Conservation (phyloP, 2,797 vertebrate genomes). For the Urocyon cinereoargenteus region DNA sequence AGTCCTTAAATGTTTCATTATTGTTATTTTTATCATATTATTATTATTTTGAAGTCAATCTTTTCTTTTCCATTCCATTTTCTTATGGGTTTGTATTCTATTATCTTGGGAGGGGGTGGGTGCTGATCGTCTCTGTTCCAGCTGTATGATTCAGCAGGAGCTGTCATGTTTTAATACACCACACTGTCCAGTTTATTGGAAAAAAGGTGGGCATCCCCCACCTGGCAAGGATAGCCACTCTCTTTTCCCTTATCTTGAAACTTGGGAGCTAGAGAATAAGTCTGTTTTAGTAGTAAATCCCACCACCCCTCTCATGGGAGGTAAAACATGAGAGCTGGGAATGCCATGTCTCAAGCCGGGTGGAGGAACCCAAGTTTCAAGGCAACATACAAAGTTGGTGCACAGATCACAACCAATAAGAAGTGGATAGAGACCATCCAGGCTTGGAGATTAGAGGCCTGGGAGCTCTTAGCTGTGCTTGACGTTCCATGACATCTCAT, state of each 20-base stretch:
- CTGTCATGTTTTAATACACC: neutral
- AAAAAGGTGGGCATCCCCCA: neutral
- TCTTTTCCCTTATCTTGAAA: neutral
- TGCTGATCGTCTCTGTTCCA: no score
- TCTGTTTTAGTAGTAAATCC: neutral
- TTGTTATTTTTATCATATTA: neutral
- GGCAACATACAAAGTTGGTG: neutral
- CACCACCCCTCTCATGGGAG: neutral
- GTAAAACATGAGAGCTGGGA: neutral
- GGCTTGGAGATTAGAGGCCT: neutral
- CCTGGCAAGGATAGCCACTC: neutral
- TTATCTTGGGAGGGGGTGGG: neutral
- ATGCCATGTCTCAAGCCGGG: neutral
- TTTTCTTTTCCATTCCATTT: neutral
- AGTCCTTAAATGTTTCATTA: neutral
- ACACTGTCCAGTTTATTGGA: neutral
- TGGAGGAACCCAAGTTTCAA: neutral
- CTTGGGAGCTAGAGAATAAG: neutral
- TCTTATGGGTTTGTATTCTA: neutral
- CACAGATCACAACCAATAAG: neutral
- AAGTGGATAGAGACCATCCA: neutral
- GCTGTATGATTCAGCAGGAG: rapidly evolving
- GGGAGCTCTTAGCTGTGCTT: neutral
- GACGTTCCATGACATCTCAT: neutral
- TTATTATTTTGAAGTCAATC: neutral